Conservation (phyloP, 2,888 invertebrate genomes). For the Allacma fusca region DNA sequence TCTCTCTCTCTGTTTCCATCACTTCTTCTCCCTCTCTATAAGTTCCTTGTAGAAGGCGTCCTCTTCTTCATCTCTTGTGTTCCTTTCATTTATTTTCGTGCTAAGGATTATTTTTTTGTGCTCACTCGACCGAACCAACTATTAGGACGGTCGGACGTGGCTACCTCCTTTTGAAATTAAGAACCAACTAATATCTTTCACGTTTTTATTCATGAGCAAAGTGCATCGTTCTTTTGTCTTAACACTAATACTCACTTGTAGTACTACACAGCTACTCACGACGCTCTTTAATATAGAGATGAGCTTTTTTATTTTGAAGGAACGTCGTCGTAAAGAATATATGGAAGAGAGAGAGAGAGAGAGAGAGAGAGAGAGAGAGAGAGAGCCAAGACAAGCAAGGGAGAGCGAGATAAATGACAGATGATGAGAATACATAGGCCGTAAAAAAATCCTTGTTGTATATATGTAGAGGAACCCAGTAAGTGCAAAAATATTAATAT, state of each 20-base stretch:
- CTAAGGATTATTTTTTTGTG: not conserved
- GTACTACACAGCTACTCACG: not conserved
- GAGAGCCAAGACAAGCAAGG: not conserved
- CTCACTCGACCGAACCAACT: not conserved
- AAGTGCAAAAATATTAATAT: not conserved
- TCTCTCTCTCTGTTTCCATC: not conserved
- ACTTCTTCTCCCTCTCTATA: not conserved
- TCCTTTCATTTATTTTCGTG: constrained; percentile 12
- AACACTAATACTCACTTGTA: constrained; percentile 13
- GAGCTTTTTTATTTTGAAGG: not conserved
- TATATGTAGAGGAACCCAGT: not conserved
- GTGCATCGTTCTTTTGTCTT: constrained; percentile 28
- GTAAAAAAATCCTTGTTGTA: not conserved
- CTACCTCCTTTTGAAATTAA: constrained; percentile 16
- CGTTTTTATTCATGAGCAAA: not conserved
- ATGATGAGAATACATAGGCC: not conserved
- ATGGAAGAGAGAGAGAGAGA: not conserved
- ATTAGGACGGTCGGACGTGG: not conserved
- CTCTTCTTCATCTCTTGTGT: not conserved
- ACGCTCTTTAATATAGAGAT: not conserved
- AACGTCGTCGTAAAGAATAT: no score
- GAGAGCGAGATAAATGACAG: not conserved
- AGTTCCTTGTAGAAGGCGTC: not conserved
- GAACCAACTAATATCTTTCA: constrained; percentile 9
- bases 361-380: not conserved